phyloP scores from a whole-genome alignment of 2,888 invertebrate genomes.

The Cetonia aurata region DNA sequence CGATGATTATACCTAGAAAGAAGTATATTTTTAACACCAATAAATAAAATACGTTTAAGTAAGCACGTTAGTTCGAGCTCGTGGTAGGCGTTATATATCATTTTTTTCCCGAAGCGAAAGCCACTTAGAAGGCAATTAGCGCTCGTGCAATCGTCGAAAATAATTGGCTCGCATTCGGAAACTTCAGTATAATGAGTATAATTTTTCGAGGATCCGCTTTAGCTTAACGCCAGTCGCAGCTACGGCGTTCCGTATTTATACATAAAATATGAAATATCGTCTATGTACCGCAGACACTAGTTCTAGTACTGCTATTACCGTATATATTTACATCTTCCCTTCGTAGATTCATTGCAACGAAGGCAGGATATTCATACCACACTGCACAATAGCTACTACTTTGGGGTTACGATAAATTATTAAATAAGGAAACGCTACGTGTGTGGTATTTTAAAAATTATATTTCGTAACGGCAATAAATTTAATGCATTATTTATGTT shows the following conservation, averaged over 20 bases:
- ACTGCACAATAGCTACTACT: not conserved
- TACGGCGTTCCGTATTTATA: not conserved
- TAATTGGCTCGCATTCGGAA: slow-evolving; percentile 21
- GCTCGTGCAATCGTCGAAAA: slow-evolving; percentile 6
- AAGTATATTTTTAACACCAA: no score
- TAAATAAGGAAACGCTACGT: slow-evolving; percentile 14
- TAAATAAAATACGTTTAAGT: no score
- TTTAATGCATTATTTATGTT: slow-evolving; percentile 27
- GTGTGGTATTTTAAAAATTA: slow-evolving; percentile 33
- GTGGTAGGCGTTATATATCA: slow-evolving; percentile 12
- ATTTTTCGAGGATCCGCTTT: slow-evolving; percentile 12
- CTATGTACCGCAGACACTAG: not conserved
- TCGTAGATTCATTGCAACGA: slow-evolving; percentile 9
- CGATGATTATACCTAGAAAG: no score
- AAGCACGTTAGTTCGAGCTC: no score
- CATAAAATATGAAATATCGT: slow-evolving; percentile 16
- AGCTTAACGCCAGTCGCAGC: slow-evolving; percentile 8
- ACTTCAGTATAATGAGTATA: slow-evolving; percentile 16
- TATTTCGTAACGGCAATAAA: slow-evolving; percentile 20
- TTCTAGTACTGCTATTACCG: slow-evolving; percentile 7
- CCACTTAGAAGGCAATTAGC: slow-evolving; percentile 2
- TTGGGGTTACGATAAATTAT: slow-evolving; percentile 21
- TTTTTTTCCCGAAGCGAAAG: slow-evolving; percentile 6
- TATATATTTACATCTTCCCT: slow-evolving; percentile 22
- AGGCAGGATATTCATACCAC: not conserved